Percentiles rank a stretch among this genome's conserved stretches.
Evolutionary conservation across 2,113 vertebrate genomes (phyloP).

Genomic region (Corydoras maculifer): DNA sequence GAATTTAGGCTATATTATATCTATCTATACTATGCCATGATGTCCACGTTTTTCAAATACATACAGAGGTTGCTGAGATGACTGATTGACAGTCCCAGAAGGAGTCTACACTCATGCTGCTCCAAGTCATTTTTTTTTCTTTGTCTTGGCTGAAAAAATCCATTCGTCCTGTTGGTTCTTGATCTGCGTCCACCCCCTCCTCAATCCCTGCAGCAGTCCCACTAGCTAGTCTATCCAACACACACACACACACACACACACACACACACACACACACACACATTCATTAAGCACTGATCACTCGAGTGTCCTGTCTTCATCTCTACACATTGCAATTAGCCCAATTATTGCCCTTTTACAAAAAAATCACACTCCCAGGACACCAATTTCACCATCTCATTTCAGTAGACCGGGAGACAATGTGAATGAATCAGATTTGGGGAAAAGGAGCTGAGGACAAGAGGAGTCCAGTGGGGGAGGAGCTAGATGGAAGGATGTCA

Average conservation of each 20-base stretch:
- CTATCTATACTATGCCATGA: neutral
- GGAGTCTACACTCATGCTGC: neutral
- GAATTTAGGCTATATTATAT: neutral
- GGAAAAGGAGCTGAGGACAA: neutral
- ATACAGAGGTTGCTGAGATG: neutral
- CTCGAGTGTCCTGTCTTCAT: slow-evolving; percentile 54
- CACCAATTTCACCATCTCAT: slow-evolving; percentile 38
- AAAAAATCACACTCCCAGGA: slow-evolving; percentile 38
- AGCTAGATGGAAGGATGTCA: slow-evolving; percentile 11
- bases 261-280: slow-evolving; percentile 12
- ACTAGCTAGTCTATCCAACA: neutral
- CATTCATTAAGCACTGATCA: slow-evolving; percentile 55
- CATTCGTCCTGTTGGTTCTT: slow-evolving; percentile 15
- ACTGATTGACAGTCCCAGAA: slow-evolving; percentile 12
- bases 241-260: neutral
- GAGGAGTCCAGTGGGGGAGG: slow-evolving; percentile 22
- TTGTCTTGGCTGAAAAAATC: neutral
- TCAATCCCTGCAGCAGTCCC: slow-evolving; percentile 18
- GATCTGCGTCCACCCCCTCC: slow-evolving; percentile 14
- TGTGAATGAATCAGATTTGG: slow-evolving; percentile 25
- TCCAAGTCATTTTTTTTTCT: neutral
- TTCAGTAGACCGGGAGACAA: slow-evolving; percentile 10
- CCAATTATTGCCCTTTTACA: slow-evolving; percentile 59
- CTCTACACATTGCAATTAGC: slow-evolving; percentile 56
- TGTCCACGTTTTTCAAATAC: neutral